Percentiles rank a stretch among this genome's conserved stretches.
Evolutionary conservation across 2,113 vertebrate genomes (phyloP).

Genomic region (Thamnaconus septentrionalis): DNA sequence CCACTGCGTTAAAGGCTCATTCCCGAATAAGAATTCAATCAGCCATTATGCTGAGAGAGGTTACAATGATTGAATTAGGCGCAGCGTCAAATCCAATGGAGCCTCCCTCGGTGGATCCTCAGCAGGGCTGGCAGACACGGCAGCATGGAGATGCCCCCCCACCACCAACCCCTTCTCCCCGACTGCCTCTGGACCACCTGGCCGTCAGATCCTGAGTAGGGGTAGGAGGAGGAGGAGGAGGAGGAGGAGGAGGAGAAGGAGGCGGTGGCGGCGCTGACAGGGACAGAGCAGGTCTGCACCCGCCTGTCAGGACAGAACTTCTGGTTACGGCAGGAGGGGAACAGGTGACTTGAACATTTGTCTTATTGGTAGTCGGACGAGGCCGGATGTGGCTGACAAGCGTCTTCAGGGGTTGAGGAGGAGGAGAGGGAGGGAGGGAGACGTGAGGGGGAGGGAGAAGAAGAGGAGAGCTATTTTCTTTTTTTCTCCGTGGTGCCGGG

Average conservation of each 20-base stretch:
- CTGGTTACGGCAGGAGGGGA: slow-evolving; percentile 3
- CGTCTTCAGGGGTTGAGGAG: slow-evolving; percentile 23
- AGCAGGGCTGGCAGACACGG: slow-evolving; percentile 31
- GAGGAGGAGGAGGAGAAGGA: not conserved
- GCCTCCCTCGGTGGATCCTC: slow-evolving; percentile 15
- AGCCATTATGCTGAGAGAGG: slow-evolving; percentile 32
- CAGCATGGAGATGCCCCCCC: slow-evolving; percentile 40
- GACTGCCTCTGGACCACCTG: slow-evolving; percentile 44
- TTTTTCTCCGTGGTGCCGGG: slow-evolving; percentile 33
- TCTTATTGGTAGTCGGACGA: slow-evolving; percentile 37
- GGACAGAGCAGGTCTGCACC: slow-evolving; percentile 42
- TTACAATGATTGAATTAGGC: not conserved
- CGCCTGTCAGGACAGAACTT: slow-evolving; percentile 32
- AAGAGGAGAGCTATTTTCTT: slow-evolving; percentile 32
- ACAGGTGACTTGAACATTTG: slow-evolving; percentile 16
- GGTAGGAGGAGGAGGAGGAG: not conserved
- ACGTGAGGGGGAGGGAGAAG: not conserved
- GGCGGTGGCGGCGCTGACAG: slow-evolving; percentile 19
- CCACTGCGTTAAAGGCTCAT: slow-evolving; percentile 2
- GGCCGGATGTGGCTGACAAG: slow-evolving; percentile 61
- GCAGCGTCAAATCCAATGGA: too few relatives aligned
- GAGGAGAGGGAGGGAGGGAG: slow-evolving; percentile 12
- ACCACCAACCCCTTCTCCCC: not conserved
- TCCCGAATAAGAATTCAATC: slow-evolving; percentile 42
- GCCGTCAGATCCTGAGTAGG: slow-evolving; percentile 36